A percentile compares a stretch with the other conserved stretches of the same genome.
phyloP scores from a whole-genome alignment of 2,797 vertebrate genomes.

The Urocyon cinereoargenteus region DNA sequence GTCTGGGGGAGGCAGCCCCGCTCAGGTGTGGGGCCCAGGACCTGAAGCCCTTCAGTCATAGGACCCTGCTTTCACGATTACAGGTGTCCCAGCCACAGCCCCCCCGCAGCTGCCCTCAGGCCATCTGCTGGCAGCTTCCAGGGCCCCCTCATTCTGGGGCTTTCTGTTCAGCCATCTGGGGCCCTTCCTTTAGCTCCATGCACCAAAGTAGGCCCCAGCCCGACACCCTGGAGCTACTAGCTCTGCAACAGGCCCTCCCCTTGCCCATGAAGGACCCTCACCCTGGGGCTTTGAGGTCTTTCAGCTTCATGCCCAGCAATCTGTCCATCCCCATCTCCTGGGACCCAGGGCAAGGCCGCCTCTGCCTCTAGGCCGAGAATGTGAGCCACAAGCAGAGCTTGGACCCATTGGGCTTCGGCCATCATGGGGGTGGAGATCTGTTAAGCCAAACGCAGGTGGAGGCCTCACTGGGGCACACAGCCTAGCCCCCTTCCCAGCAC shows the following conservation, averaged over 20 bases:
- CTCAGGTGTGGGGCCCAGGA: no score
- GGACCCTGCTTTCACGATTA: background rate
- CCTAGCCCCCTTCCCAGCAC: background rate
- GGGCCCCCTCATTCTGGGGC: background rate
- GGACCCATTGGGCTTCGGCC: rapidly evolving
- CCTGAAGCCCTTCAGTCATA: background rate
- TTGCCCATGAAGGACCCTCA: background rate
- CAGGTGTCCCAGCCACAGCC: background rate
- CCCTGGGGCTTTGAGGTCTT: background rate
- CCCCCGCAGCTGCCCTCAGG: background rate
- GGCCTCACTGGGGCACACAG: rapidly evolving
- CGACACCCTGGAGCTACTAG: background rate
- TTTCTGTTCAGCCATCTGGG: background rate
- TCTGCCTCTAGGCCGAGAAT: background rate
- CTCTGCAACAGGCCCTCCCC: background rate
- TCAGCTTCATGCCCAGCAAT: rapidly evolving
- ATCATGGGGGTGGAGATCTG: rapidly evolving
- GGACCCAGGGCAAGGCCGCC: background rate
- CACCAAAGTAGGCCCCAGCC: background rate
- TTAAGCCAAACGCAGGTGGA: background rate
- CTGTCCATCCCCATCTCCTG: rapidly evolving
- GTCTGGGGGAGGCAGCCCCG: background rate
- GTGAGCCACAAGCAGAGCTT: background rate
- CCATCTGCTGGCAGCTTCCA: background rate
- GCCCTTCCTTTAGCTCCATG: background rate